Evolutionary conservation across 37 sponge, comb jelly and placozoan genomes (phyloP).

Genomic region (Aphrocallistes beatrix): DNA sequence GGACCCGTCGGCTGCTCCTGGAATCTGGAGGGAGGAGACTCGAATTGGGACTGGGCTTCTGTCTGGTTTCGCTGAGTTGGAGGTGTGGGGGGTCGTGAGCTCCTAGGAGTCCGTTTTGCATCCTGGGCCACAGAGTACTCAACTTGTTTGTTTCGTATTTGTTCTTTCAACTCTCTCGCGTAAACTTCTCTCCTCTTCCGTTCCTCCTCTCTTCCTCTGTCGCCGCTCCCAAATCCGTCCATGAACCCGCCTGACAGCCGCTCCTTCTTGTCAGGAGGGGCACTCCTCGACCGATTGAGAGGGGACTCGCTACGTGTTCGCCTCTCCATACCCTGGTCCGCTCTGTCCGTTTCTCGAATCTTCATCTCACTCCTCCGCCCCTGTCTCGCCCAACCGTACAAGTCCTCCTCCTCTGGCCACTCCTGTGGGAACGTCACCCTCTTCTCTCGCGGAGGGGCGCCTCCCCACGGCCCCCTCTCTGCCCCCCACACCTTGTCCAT

Average conservation of each 20-base stretch:
- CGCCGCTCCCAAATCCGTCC: not conserved
- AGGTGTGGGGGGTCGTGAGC: not conserved
- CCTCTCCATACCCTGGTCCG: not conserved
- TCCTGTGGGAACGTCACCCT: not conserved
- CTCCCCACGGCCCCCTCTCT: not conserved
- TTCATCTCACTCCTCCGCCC: not conserved
- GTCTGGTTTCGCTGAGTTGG: too few relatives aligned
- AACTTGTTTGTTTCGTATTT: not conserved
- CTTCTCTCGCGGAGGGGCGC: not conserved
- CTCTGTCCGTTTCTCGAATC: not conserved
- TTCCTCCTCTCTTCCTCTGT: not conserved
- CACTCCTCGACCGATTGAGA: not conserved
- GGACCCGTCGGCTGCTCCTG: not conserved
- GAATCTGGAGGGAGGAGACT: conserved; percentile 1
- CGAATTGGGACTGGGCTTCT: not conserved
- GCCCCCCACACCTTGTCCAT: not conserved
- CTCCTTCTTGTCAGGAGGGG: conserved; percentile 6
- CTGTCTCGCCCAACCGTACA: conserved; percentile 9
- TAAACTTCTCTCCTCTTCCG: not conserved
- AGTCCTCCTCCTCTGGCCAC: not conserved
- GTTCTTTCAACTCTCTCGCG: not conserved
- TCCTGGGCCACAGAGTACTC: not conserved
- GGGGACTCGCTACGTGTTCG: not conserved
- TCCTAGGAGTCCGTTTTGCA: not conserved
- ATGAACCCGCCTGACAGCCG: not conserved